These are phyloP conservation scores for Sebastes baramenuke DNA, from an alignment of 2,797 vertebrate genomes.

Conservation along the genomic window DNA sequence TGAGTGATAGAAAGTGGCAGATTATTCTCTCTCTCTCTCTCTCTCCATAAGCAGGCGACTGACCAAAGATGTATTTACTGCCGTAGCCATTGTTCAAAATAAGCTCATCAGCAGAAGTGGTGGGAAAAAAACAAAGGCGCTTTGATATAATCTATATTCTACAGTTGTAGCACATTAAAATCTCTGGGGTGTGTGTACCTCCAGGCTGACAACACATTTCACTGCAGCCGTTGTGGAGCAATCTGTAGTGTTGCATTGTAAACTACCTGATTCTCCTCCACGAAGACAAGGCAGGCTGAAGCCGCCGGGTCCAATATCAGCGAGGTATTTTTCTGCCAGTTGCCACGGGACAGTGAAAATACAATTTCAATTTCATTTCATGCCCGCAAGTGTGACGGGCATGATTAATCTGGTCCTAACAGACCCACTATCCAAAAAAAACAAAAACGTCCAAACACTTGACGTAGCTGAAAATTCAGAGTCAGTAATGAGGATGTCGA, in stretches of 20 bases:
- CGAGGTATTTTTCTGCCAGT: slow-evolving; percentile 6
- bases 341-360: slow-evolving; percentile 16
- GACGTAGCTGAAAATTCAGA: background rate
- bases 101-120: slow-evolving; percentile 8
- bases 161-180: slow-evolving; percentile 29
- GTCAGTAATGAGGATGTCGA: slow-evolving; percentile 14
- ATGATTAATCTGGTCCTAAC: slow-evolving; percentile 33
- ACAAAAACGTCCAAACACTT: background rate
- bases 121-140: background rate
- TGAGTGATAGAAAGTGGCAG: background rate
- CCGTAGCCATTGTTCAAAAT: slow-evolving; percentile 5
- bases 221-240: slow-evolving; percentile 36
- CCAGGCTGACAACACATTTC: slow-evolving; percentile 40
- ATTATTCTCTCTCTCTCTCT: background rate
- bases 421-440: background rate
- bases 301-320: slow-evolving; percentile 12
- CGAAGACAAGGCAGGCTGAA: slow-evolving; percentile 5
- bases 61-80: slow-evolving; percentile 8
- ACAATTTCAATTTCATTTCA: slow-evolving; percentile 33
- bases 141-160: slow-evolving; percentile 40
- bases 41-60: background rate
- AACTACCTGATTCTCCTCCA: slow-evolving; percentile 39
- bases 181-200: slow-evolving; percentile 15
- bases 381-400: slow-evolving; percentile 15
- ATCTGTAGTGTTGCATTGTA: slow-evolving; percentile 36